A percentile compares a stretch with the other conserved stretches of the same genome.
These are phyloP conservation scores for Drosophila sp. DNA, from an alignment of 1,140 invertebrate genomes.

Conservation along the genomic window DNA sequence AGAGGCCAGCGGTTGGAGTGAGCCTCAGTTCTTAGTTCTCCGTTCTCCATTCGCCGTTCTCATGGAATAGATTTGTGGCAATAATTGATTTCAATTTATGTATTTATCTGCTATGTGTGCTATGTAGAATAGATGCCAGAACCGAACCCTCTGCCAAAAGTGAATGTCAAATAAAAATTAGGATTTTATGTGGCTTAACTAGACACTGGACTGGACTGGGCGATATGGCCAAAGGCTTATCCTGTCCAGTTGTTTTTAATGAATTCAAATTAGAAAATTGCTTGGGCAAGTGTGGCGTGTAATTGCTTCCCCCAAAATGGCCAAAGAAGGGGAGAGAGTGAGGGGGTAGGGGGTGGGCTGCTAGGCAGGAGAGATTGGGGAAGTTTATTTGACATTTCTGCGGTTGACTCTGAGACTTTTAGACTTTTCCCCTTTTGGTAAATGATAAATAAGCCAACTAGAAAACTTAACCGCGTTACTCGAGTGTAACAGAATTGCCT, in stretches of 20 bases:
- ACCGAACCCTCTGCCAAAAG: neutral
- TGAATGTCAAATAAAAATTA: constrained; percentile 30
- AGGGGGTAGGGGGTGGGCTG: neutral
- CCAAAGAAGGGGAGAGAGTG: neutral
- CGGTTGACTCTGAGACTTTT: constrained; percentile 1
- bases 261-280: constrained; percentile 34
- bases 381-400: neutral
- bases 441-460: constrained; percentile 52
- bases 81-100: constrained; percentile 81
- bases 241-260: constrained; percentile 45
- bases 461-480: constrained; percentile 46
- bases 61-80: constrained; percentile 74
- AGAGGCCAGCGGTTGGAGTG: constrained; percentile 12
- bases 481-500: constrained; percentile 45
- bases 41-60: constrained; percentile 31
- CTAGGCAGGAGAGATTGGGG: neutral
- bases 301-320: neutral
- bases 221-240: constrained; percentile 39
- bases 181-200: constrained; percentile 35
- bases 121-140: constrained; percentile 13
- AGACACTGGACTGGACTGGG: constrained; percentile 9
- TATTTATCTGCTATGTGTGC: constrained; percentile 33
- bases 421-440: neutral
- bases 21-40: no score
- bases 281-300: constrained; percentile 32